Base-by-base conservation (phyloP, 1,140 invertebrate genomes). In the Druon quercuslanigerum region DNA sequence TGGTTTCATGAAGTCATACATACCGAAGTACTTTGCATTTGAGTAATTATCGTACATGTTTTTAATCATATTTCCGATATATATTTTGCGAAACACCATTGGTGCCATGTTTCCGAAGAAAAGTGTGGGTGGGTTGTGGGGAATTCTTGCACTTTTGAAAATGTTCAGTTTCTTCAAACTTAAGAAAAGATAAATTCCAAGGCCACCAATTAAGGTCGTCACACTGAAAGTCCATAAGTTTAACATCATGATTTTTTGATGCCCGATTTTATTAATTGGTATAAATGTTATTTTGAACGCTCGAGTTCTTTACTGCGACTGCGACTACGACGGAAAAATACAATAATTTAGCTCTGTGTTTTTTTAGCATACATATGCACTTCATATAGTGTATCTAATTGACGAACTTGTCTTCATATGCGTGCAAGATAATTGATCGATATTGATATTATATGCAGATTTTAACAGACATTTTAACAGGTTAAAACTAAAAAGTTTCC, bases 1-100 rank as follows among this genome's bases (percentile, higher is more conserved):
- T 0, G 93, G 94, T 3, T 85, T 89, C 0, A 87, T 71, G 25
- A 94, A 90, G 4, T 46, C 20, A 51, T 77, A 72, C 0, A 51
- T 25, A 4, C 76, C 76, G 11, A 77, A 33, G 72, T 77, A 77
- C 50, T 73, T 73, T 11, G 46, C 71, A 50, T 73, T 17, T 50
- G 60, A 51, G 46, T 73, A 54, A 2, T 20, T 6, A 20, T 77
- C 66, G 13, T 77, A 77, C 13, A 73, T 19, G 12, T 71, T 14
- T 17, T 51, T 66, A 2, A 77, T 3, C 11, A 72, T 16, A 12
- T 46, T 20, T 4, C 25, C 17, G 9, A 72, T 6, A 40, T 72
- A 51, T 50, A 40, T 16, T 56, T 19, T 51, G 9, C 33, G 54
- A 19, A 50, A 46, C 6, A 56, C n/a, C 33, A 57, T 1, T 50